phyloP scores from a whole-genome alignment of 1,140 invertebrate genomes.

The Drosophila triauraria region DNA sequence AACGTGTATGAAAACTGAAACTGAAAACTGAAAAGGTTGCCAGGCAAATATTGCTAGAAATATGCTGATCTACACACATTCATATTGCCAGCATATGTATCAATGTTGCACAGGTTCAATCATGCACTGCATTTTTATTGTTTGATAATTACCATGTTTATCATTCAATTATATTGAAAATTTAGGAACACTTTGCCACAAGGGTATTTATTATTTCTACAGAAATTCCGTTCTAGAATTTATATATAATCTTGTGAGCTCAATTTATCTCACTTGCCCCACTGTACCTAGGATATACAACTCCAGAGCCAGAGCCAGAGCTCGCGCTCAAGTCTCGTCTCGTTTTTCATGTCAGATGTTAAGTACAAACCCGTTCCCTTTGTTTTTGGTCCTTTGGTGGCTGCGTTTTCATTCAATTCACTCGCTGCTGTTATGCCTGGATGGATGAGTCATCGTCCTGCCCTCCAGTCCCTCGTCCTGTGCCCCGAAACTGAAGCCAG shows the following conservation, averaged over 20 bases:
- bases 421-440: conserved; percentile 62
- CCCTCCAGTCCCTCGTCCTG: not conserved
- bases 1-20: too few species aligned
- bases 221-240: not conserved
- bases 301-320: not conserved
- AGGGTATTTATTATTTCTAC: not conserved
- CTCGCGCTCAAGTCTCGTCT: conserved; percentile 20
- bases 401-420: conserved; percentile 56
- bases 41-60: too few species aligned
- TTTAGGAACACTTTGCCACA: too few species aligned
- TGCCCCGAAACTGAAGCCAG: not conserved
- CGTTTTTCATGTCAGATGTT: conserved; percentile 70
- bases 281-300: conserved; percentile 3
- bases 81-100: too few species aligned
- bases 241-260: not conserved
- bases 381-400: conserved; percentile 18
- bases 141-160: too few species aligned
- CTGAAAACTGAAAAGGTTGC: too few species aligned
- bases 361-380: conserved; percentile 47
- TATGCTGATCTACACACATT: too few species aligned
- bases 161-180: too few species aligned
- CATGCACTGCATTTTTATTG: too few species aligned
- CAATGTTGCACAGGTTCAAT: too few species aligned
- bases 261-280: not conserved
- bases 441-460: conserved; percentile 69